phyloP scores from a whole-genome alignment of 2,888 invertebrate species.

The Volucella inanis region DNA sequence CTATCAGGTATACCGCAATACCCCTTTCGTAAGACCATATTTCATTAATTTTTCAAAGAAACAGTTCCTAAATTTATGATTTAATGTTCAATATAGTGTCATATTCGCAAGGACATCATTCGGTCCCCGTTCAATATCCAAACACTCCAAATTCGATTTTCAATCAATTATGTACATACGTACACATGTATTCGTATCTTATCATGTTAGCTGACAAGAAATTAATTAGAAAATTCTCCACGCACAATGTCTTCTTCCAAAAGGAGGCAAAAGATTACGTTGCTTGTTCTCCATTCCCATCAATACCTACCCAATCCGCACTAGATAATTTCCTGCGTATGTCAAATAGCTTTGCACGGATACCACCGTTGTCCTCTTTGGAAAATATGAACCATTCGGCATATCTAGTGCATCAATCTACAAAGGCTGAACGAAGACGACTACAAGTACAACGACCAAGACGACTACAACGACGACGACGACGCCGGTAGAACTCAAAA shows the following conservation, averaged over 20 bases:
- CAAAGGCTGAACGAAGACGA: constrained; percentile 53
- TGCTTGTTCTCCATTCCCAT: not conserved
- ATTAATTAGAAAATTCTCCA: constrained; percentile 66
- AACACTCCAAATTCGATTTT: no score
- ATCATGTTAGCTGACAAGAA: constrained; percentile 46
- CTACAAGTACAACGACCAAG: constrained; percentile 2
- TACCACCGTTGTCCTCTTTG: constrained; percentile 28
- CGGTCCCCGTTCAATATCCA: no score
- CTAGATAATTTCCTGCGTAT: constrained; percentile 70
- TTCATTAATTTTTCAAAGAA: no score
- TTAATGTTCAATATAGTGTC: no score
- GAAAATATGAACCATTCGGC: constrained; percentile 72
- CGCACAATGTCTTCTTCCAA: constrained; percentile 38
- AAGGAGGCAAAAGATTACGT: constrained; percentile 9
- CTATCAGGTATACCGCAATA: no score
- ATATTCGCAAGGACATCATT: no score
- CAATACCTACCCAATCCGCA: constrained; percentile 14
- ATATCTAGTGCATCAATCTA: constrained; percentile 73
- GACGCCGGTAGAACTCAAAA: constrained; percentile 63
- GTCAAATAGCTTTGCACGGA: constrained; percentile 42
- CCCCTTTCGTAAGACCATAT: no score
- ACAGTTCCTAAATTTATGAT: no score
- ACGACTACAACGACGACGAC: constrained; percentile 25
- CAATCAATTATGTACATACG: no score
- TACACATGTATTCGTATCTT: no score